These are phyloP conservation scores for Hippocampus zosterae DNA, from an alignment of 2,113 vertebrate genomes.

Conservation along the genomic window DNA sequence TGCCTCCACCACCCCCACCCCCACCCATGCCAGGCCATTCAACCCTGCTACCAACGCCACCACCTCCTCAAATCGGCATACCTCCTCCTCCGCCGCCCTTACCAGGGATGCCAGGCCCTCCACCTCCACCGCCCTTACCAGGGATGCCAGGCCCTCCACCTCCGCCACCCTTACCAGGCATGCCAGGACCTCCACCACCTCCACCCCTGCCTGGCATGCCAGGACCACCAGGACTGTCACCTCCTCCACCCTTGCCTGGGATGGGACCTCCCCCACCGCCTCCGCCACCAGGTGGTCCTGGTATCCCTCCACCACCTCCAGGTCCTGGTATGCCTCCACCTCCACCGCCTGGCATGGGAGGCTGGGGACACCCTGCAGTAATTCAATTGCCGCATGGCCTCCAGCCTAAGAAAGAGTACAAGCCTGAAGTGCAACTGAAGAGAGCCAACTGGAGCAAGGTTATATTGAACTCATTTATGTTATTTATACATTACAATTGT, in stretches of 20 bases:
- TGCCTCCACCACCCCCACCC: constrained; percentile 21
- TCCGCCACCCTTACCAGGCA: constrained; percentile 27
- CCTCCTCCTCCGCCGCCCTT: constrained; percentile 40
- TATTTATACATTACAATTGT: background rate
- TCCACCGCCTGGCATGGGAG: constrained; percentile 62
- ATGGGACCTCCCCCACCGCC: constrained; percentile 63
- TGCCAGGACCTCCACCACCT: constrained; percentile 34
- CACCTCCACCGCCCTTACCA: constrained; percentile 19
- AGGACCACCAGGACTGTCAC: constrained; percentile 52
- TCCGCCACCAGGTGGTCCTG: constrained; percentile 63
- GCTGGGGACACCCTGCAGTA: constrained; percentile 52
- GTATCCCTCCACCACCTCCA: constrained; percentile 68
- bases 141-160: constrained; percentile 27
- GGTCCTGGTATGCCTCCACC: constrained; percentile 51
- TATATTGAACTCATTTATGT: constrained; percentile 37
- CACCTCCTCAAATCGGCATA: constrained; percentile 29
- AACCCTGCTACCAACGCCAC: constrained; percentile 9
- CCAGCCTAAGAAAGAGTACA: constrained; percentile 79
- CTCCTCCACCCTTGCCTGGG: constrained; percentile 40
- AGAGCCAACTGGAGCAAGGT: constrained; percentile 85
- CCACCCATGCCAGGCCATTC: constrained; percentile 43
- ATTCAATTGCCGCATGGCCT: constrained; percentile 74
- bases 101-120: constrained; percentile 7
- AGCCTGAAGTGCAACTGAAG: constrained; percentile 77
- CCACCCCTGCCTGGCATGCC: constrained; percentile 62